These are phyloP conservation scores for Mergus octosetaceus DNA, from an alignment of 2,797 vertebrate species.

Conservation along the genomic window DNA sequence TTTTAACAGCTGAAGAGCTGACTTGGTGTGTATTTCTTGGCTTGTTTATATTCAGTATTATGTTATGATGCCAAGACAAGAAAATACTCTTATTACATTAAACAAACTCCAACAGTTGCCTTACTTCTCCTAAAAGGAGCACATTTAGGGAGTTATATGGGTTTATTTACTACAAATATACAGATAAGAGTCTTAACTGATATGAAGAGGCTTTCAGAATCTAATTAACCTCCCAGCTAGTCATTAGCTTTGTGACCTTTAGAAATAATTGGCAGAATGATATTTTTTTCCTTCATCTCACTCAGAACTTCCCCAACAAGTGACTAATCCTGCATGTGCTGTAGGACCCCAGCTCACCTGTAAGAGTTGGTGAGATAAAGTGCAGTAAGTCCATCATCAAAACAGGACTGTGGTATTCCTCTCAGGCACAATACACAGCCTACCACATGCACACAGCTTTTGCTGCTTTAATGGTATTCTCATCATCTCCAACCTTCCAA, in stretches of 20 bases:
- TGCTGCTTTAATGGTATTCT: background rate
- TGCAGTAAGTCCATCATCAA: conserved; percentile 79
- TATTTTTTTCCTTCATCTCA: conserved; percentile 78
- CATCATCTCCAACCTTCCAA: background rate
- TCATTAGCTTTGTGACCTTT: conserved; percentile 99
- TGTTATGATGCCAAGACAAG: conserved; percentile 3
- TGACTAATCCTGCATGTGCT: conserved; percentile 67
- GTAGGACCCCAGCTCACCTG: conserved; percentile 63
- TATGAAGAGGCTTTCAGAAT: conserved; percentile 88
- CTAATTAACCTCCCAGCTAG: conserved; percentile 96
- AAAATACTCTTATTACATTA: conserved; percentile 29
- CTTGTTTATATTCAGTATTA: conserved; percentile 9
- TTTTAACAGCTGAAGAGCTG: background rate
- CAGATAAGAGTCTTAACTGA: conserved; percentile 77
- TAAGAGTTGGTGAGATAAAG: conserved; percentile 78
- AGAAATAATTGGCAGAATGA: conserved; percentile 93
- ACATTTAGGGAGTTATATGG: conserved; percentile 45
- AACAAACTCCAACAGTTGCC: background rate
- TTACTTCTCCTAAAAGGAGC: conserved; percentile 52
- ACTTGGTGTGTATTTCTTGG: background rate
- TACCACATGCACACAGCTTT: conserved; percentile 61
- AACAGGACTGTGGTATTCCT: conserved; percentile 75
- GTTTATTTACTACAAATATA: conserved; percentile 78
- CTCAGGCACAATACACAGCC: conserved; percentile 67
- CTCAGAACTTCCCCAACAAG: conserved; percentile 79